Conservation (phyloP, 2,797 vertebrate species). For the Pipistrellus pipistrellus region DNA sequence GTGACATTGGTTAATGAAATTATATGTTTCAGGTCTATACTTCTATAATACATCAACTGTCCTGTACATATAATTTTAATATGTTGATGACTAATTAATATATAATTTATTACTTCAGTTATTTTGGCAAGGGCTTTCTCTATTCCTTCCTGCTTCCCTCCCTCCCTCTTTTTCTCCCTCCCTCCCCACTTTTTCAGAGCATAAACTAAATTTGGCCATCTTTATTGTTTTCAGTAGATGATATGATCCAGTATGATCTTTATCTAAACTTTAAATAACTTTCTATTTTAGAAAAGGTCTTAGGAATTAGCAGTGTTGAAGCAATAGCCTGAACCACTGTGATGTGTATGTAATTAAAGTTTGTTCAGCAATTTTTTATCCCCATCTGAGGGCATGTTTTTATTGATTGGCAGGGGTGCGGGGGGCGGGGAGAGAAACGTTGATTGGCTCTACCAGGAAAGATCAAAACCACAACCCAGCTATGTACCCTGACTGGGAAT, state of each 20-base stretch:
- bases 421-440: not conserved
- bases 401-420: not conserved
- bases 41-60: not conserved
- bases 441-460: no score
- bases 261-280: not conserved
- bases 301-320: not conserved
- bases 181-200: not conserved
- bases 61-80: not conserved
- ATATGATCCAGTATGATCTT: not conserved
- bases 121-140: not conserved
- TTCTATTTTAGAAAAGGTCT: not conserved
- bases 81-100: not conserved
- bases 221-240: not conserved
- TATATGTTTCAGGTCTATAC: not conserved
- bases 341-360: not conserved
- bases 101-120: not conserved
- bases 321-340: not conserved
- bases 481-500: no score
- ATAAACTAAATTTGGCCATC: not conserved
- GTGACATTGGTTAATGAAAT: not conserved
- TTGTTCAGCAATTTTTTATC: not conserved
- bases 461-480: no score
- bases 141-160: not conserved
- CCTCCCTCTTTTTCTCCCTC: fast-evolving
- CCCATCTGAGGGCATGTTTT: no score